Evolutionary conservation across 2,113 vertebrate genomes (phyloP).

Genomic region (Corydoras sp.): DNA sequence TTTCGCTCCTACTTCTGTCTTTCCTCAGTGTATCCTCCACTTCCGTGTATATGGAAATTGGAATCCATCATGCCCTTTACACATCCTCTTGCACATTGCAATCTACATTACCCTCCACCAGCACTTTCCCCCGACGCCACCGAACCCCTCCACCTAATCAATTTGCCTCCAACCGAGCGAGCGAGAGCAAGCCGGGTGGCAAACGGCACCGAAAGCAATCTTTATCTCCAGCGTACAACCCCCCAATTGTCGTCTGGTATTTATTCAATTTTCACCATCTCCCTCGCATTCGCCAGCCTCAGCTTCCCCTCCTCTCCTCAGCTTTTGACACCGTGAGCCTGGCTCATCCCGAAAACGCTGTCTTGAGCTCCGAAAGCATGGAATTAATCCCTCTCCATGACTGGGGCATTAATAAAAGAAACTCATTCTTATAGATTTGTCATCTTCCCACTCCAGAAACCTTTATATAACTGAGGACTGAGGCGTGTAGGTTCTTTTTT

Average conservation of each 20-base stretch:
- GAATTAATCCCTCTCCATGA: constrained; percentile 14
- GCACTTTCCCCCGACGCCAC: constrained; percentile 12
- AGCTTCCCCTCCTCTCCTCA: constrained; percentile 36
- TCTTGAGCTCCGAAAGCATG: constrained; percentile 7
- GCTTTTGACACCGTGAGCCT: constrained; percentile 8
- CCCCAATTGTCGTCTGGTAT: constrained; percentile 34
- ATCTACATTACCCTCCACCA: constrained; percentile 63
- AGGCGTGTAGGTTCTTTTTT: not conserved
- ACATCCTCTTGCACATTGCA: constrained; percentile 61
- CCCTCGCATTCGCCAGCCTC: constrained; percentile 38
- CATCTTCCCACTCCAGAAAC: constrained; percentile 2
- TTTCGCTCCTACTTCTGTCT: constrained; percentile 39
- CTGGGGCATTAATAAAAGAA: constrained; percentile 6
- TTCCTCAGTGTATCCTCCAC: constrained; percentile 36
- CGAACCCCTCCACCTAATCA: constrained; percentile 57
- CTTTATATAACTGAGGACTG: not conserved
- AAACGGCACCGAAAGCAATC: constrained; percentile 66
- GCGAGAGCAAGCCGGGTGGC: constrained; percentile 36
- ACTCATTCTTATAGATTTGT: constrained; percentile 10
- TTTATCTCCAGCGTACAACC: constrained; percentile 51
- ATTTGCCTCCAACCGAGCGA: constrained; percentile 58
- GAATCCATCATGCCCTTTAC: constrained; percentile 69
- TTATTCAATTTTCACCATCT: constrained; percentile 44
- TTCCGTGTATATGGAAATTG: constrained; percentile 54
- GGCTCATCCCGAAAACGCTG: constrained; percentile 13